Base-by-base conservation (phyloP, 2,888 invertebrate genomes). In the Aplocera efformata region DNA sequence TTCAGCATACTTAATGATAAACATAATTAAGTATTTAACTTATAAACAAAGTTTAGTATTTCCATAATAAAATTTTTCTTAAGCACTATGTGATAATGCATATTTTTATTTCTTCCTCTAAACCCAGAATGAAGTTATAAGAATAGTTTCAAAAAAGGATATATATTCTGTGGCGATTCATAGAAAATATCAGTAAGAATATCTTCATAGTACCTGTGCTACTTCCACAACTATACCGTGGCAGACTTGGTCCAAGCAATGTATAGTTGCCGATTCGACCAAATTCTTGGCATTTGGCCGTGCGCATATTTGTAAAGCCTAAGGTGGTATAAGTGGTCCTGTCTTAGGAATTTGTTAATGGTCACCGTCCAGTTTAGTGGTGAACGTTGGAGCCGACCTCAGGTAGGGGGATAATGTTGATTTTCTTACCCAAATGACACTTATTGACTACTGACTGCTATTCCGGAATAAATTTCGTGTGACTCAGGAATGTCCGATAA, bases 261-360 rank as follows among this genome's bases (percentile, higher is more conserved):
- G 75, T 69, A 72, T 73, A 80, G 72, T 69, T 60, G 67, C 63
- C 68, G 70, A 72, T 65, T 74, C 72, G 66, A 71, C 75, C 69
- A 77, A 82, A 85, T 84, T 81, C 82, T 79, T 80, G 75, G 73
- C 79, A 79, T 77, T 69, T 65, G 13, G 28, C 34, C 21, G 38
- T 11, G 67, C 68, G 74, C 75, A 74, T 78, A 75, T 75, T 77
- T 79, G 67, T 56, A 60, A 60, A 53, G 56, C 30, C 31, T 36
- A 28, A 31, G 32, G 38, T 43, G 42, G 38, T 44, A 22, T 22
- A 55, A 44, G 35, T 44, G 44, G 50, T 52, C 45, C 53, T 46
- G 54, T 53, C 40, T 48, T 54, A 41, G 61, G 57, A 60, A 65
- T 64, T 60, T 43, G 59, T 58, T 55, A 63, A 60, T 60, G 58